A percentile compares a stretch with the other conserved stretches of the same genome.
These are phyloP conservation scores for Acronicta leporina DNA, from an alignment of 2,888 invertebrate species.

Conservation along the genomic window DNA sequence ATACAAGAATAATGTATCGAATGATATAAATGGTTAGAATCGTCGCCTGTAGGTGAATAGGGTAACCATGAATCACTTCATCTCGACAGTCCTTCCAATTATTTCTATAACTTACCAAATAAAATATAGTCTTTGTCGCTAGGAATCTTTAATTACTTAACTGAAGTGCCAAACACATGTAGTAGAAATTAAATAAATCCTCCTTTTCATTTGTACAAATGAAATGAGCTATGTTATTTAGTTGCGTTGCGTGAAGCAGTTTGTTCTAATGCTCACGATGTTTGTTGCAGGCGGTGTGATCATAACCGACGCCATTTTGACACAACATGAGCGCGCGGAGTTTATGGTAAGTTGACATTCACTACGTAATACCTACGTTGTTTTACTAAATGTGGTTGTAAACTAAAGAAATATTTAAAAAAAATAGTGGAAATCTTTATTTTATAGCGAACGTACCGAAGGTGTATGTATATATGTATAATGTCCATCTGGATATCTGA, in stretches of 20 bases:
- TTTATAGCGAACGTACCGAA: too few species aligned
- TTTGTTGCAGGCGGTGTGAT: constrained; percentile 71
- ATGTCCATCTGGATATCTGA: too few species aligned
- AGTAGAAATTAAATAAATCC: not conserved
- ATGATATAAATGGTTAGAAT: too few species aligned
- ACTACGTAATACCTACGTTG: constrained; percentile 21
- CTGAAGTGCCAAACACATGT: too few species aligned
- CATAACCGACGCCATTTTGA: constrained; percentile 49
- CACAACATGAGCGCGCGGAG: constrained; percentile 73
- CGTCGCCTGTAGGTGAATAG: too few species aligned
- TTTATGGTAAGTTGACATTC: constrained; percentile 75
- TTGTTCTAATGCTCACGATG: constrained; percentile 30
- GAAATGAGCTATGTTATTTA: constrained; percentile 8
- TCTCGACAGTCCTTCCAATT: too few species aligned
- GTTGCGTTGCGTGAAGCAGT: constrained; percentile 10
- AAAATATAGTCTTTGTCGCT: too few species aligned
- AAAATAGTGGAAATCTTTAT: constrained; percentile 1
- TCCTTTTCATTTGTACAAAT: constrained; percentile 16
- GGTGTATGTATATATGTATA: too few species aligned
- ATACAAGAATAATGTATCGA: too few species aligned
- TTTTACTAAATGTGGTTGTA: constrained; percentile 20
- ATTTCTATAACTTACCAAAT: too few species aligned
- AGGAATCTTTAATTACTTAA: too few species aligned
- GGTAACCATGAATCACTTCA: too few species aligned
- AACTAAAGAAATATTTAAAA: not conserved